A percentile compares a stretch with the other conserved stretches of the same genome.
Evolutionary conservation across 2,888 invertebrate species (phyloP).

Genomic region (Carterocephalus palaemon): DNA sequence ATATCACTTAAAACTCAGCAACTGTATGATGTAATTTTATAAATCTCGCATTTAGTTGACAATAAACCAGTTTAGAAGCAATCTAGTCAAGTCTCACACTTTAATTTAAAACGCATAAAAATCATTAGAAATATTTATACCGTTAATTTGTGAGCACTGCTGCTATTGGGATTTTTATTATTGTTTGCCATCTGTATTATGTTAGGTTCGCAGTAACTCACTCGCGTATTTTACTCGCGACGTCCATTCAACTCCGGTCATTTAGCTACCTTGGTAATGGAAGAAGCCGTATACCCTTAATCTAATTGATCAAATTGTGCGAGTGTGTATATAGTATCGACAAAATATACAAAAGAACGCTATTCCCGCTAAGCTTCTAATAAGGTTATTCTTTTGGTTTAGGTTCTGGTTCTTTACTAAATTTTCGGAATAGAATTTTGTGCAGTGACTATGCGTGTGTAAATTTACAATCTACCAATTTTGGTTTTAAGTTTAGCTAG

Average conservation of each 20-base stretch:
- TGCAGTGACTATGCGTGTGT: no score
- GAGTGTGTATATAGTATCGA: conserved; percentile 32
- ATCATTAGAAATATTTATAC: conserved; percentile 35
- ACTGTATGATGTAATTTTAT: no score
- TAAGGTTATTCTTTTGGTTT: no score
- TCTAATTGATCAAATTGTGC: conserved; percentile 65
- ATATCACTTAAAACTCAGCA: no score
- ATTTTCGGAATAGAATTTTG: no score
- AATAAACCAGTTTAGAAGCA: no score
- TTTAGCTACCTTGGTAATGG: conserved; percentile 49
- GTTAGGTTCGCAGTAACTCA: conserved; percentile 24
- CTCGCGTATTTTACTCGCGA: conserved; percentile 23
- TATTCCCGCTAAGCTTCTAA: no score
- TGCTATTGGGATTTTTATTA: conserved; percentile 37
- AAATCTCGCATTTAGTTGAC: no score
- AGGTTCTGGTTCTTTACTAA: no score
- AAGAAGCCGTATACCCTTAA: conserved; percentile 67
- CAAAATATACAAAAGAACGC: conserved; percentile 26
- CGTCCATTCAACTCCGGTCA: conserved; percentile 46
- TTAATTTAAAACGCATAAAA: not conserved
- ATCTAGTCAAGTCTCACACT: not conserved
- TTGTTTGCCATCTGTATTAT: conserved; percentile 47
- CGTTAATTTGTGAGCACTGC: conserved; percentile 34
- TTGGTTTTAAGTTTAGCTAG: no score
- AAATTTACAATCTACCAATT: not conserved